Percentiles rank a stretch among this genome's conserved stretches.
These are phyloP conservation scores for Catostylus mosaicus DNA, from an alignment of 30 jellyfish, hydroid and myxozoan species.

Conservation along the genomic window DNA sequence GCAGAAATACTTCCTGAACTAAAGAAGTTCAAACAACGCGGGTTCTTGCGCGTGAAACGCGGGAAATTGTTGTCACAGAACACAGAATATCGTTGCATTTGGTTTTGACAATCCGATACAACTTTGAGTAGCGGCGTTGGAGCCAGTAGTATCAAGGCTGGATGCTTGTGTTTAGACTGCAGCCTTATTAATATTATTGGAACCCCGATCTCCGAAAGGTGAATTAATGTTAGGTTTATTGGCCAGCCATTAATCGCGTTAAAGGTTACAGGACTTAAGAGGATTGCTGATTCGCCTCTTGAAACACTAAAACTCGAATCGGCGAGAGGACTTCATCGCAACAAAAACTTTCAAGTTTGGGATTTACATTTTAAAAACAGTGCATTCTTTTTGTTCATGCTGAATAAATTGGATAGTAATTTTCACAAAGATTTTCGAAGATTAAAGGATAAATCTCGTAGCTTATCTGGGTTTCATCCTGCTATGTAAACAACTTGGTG, in stretches of 20 bases:
- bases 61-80: too few species aligned
- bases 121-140: too few species aligned
- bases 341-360: background rate
- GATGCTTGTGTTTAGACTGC: background rate
- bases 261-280: background rate
- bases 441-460: background rate
- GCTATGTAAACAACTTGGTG: background rate
- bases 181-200: background rate
- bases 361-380: background rate
- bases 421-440: background rate
- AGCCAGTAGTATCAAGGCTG: too few species aligned
- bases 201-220: background rate
- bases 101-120: too few species aligned
- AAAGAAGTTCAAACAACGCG: too few species aligned
- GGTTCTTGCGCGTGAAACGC: too few species aligned
- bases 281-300: background rate
- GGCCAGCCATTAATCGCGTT: background rate
- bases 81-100: too few species aligned
- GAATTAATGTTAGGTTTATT: background rate
- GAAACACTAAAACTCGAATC: background rate
- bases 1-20: too few species aligned
- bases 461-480: background rate
- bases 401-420: constrained; percentile 3
- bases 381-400: constrained; percentile 4
- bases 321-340: background rate